phyloP scores from a whole-genome alignment of 2,113 vertebrate species.

The Myrmecophaga tridactyla region DNA sequence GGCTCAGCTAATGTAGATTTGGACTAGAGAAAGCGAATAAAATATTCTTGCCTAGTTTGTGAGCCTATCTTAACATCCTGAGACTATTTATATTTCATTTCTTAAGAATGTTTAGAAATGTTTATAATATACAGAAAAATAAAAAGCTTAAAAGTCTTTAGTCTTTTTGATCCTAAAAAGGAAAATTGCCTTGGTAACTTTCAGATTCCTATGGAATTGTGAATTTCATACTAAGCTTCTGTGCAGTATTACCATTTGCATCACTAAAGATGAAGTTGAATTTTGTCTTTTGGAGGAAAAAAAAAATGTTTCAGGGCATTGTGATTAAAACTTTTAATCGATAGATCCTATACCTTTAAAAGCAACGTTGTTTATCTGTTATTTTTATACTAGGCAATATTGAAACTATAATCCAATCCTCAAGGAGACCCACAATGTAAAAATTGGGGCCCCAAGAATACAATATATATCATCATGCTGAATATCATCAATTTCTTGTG shows the following conservation, averaged over 20 bases:
- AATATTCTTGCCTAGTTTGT: constrained; percentile 80
- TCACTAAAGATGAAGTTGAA: constrained; percentile 80
- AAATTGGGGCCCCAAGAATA: background rate
- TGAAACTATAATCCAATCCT: background rate
- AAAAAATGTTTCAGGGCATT: constrained; percentile 75
- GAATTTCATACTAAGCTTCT: constrained; percentile 85
- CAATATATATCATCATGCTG: fast-evolving
- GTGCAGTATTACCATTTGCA: constrained; percentile 82
- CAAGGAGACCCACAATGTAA: background rate
- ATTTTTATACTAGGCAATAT: background rate
- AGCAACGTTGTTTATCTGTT: background rate
- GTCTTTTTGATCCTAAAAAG: constrained; percentile 85
- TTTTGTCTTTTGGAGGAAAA: constrained; percentile 69
- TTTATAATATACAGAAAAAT: constrained; percentile 79
- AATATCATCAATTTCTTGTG: background rate
- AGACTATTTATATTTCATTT: constrained; percentile 86
- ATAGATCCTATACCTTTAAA: background rate
- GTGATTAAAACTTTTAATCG: constrained; percentile 55
- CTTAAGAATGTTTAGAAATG: constrained; percentile 81
- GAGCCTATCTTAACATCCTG: constrained; percentile 71
- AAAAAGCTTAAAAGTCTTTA: constrained; percentile 78
- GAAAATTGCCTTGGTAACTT: constrained; percentile 88
- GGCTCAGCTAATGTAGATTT: constrained; percentile 84
- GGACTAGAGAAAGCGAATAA: constrained; percentile 78
- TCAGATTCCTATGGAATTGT: constrained; percentile 91